Conservation (phyloP, 1,140 invertebrate species). For the Bombus ignitus region DNA sequence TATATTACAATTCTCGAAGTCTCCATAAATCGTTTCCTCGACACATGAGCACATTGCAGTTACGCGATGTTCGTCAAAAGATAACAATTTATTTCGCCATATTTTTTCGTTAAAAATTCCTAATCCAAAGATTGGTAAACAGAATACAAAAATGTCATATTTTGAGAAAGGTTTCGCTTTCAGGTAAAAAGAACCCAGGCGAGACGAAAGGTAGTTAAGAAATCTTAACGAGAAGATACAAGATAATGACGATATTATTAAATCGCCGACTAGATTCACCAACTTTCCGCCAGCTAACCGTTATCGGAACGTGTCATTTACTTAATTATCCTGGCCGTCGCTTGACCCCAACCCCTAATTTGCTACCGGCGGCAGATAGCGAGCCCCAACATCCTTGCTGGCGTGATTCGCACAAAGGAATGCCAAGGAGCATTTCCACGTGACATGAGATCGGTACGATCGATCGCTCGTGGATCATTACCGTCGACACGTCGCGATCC, state of each 20-base stretch:
- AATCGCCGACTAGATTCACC: too few species aligned
- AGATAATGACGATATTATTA: neutral
- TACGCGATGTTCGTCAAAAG: too few species aligned
- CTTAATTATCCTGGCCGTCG: constrained; percentile 24
- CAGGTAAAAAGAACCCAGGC: neutral
- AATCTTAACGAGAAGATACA: neutral
- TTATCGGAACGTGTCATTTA: neutral
- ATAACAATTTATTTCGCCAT: too few species aligned
- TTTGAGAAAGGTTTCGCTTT: neutral
- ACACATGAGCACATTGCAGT: too few species aligned
- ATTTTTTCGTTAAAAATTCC: too few species aligned
- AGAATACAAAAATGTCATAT: neutral
- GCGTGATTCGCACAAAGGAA: constrained; percentile 46
- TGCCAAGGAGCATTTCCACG: constrained; percentile 57
- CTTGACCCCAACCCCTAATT: constrained; percentile 29
- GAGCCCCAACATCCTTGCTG: constrained; percentile 1
- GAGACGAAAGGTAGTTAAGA: too few species aligned
- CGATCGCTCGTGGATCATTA: constrained; percentile 68
- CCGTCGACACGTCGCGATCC: constrained; percentile 62
- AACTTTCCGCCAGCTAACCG: neutral
- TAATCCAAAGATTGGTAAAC: too few species aligned
- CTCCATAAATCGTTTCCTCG: too few species aligned
- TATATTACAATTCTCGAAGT: too few species aligned
- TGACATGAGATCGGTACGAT: constrained; percentile 55
- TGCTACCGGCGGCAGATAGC: constrained; percentile 14